Percentiles rank a stretch among this genome's conserved stretches.
Conservation (phyloP, 1,140 invertebrate genomes). For the Schlechtendalia chinensis region DNA sequence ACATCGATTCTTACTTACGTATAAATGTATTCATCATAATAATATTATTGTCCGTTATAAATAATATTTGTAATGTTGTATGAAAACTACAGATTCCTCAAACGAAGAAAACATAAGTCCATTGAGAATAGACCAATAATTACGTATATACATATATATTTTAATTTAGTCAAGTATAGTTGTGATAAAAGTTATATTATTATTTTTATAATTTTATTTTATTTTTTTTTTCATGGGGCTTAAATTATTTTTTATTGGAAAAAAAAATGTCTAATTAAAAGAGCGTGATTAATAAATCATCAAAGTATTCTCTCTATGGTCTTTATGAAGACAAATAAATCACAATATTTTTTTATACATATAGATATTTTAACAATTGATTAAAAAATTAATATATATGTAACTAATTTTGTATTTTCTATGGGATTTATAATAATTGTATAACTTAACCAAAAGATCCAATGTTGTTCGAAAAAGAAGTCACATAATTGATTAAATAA, state of each 20-base stretch:
- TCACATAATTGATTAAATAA: background rate
- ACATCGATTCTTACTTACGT: slow-evolving; percentile 39
- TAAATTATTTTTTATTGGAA: slow-evolving; percentile 29
- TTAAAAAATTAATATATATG: too few relatives aligned
- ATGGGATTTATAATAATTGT: background rate
- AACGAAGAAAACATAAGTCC: slow-evolving; percentile 7
- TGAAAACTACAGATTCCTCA: slow-evolving; percentile 4
- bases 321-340: background rate
- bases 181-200: slow-evolving; percentile 43
- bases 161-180: slow-evolving; percentile 47
- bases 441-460: background rate
- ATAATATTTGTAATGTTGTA: slow-evolving; percentile 29
- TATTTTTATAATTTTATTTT: slow-evolving; percentile 34
- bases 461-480: background rate
- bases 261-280: background rate
- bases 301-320: background rate
- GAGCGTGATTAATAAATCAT: slow-evolving; percentile 2
- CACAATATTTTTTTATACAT: background rate
- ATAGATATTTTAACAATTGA: background rate
- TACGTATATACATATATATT: slow-evolving; percentile 27
- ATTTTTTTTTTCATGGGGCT: slow-evolving; percentile 12
- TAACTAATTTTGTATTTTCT: slow-evolving; percentile 1
- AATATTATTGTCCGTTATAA: slow-evolving; percentile 12
- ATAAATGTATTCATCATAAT: slow-evolving; percentile 33
- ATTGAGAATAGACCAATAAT: slow-evolving; percentile 22